These are phyloP conservation scores for Lithophane leautieri DNA, from an alignment of 2,888 invertebrate genomes.

Conservation along the genomic window DNA sequence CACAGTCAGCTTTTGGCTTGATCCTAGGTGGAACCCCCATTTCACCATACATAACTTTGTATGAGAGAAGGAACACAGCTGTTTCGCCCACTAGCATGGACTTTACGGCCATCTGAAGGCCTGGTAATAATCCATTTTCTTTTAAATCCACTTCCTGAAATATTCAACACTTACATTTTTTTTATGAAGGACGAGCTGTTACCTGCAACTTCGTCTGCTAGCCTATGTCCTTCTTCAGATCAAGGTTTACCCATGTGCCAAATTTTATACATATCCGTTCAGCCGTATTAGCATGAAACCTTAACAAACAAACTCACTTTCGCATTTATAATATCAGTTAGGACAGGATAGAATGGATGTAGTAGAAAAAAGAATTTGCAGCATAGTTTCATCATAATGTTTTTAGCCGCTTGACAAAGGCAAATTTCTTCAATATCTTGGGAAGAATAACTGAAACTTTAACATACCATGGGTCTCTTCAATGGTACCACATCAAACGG, in stretches of 20 bases:
- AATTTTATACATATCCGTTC: too few species aligned
- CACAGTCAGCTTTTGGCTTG: slow-evolving; percentile 92
- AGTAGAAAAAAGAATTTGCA: not conserved
- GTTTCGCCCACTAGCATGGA: slow-evolving; percentile 95
- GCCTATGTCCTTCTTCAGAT: too few species aligned
- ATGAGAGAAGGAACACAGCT: slow-evolving; percentile 94
- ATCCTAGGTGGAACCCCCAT: slow-evolving; percentile 95
- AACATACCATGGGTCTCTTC: slow-evolving; percentile 85
- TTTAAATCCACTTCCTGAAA: slow-evolving; percentile 83
- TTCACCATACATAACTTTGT: slow-evolving; percentile 93
- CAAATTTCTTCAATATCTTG: not conserved
- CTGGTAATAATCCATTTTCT: slow-evolving; percentile 89
- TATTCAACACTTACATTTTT: not conserved
- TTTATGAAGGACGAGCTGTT: too few species aligned
- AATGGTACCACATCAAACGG: slow-evolving; percentile 93
- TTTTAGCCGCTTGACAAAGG: not conserved
- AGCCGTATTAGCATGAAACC: too few species aligned
- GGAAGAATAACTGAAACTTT: not conserved
- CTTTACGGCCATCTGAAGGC: slow-evolving; percentile 93
- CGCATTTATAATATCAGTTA: too few species aligned
- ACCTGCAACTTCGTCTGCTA: too few species aligned
- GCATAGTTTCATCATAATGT: too few species aligned
- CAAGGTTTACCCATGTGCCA: too few species aligned
- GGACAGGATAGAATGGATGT: not conserved
- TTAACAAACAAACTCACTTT: too few species aligned